These are phyloP conservation scores for Drosophila varians DNA, from an alignment of 1,140 invertebrate species.

Conservation along the genomic window DNA sequence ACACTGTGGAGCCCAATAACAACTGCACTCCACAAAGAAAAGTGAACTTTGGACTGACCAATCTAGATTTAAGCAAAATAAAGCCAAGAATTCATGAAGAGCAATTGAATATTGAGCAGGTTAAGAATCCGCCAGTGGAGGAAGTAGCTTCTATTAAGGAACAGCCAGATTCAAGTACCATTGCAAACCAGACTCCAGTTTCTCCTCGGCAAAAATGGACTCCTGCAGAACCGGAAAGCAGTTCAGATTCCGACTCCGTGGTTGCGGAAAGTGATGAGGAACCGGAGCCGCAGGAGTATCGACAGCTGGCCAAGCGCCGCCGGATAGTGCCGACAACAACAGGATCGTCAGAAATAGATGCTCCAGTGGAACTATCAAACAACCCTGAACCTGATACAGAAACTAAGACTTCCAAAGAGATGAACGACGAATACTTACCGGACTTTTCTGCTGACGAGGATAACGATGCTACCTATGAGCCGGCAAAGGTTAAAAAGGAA, in stretches of 20 bases:
- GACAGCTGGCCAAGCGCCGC: conserved; percentile 70
- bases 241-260: conserved; percentile 73
- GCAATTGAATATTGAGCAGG: neutral
- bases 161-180: neutral
- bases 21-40: conserved; percentile 32
- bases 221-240: conserved; percentile 1
- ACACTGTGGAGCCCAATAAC: conserved; percentile 41
- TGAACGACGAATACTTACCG: neutral
- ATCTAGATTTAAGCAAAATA: conserved; percentile 67
- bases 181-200: neutral
- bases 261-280: conserved; percentile 79
- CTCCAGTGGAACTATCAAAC: neutral
- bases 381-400: neutral
- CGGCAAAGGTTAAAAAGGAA: conserved; percentile 20
- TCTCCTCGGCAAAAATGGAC: neutral
- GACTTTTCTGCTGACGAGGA: conserved; percentile 71
- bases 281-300: conserved; percentile 53
- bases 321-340: conserved; percentile 28
- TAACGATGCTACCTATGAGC: conserved; percentile 57
- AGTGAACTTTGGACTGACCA: conserved; percentile 57
- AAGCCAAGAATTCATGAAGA: conserved; percentile 4
- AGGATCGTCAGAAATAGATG: conserved; percentile 2
- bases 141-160: neutral
- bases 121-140: neutral
- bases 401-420: neutral